A percentile compares a stretch with the other conserved stretches of the same genome.
Conservation (phyloP, 2,888 invertebrate species). For the Gasteruption jaculator region DNA sequence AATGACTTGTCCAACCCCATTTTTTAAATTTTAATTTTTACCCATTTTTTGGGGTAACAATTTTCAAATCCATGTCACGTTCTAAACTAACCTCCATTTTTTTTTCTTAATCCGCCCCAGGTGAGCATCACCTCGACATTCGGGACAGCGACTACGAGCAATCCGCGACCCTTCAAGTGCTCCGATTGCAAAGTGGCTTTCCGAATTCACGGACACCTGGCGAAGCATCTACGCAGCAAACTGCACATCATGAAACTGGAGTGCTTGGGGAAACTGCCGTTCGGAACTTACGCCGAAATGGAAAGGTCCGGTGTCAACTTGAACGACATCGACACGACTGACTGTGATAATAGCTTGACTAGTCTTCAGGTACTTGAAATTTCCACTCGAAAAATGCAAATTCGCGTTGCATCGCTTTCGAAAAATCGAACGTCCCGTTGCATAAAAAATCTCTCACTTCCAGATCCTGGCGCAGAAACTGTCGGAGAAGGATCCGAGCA, state of each 20-base stretch:
- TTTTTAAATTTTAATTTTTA: too few relatives aligned
- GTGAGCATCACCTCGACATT: constrained; percentile 79
- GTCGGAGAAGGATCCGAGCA: constrained; percentile 76
- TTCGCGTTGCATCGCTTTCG: neutral
- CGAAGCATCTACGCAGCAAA: constrained; percentile 94
- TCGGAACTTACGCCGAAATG: constrained; percentile 91
- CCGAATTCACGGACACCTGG: constrained; percentile 92
- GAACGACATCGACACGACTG: constrained; percentile 93
- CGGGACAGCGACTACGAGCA: constrained; percentile 77
- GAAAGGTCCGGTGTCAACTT: constrained; percentile 85
- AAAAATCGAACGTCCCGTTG: neutral
- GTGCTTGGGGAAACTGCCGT: constrained; percentile 86
- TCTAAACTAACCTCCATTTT: constrained; percentile 8
- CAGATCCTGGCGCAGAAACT: constrained; percentile 76
- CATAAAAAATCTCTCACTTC: neutral
- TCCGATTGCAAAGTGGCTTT: constrained; percentile 95
- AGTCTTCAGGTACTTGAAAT: constrained; percentile 79
- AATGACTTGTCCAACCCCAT: too few relatives aligned
- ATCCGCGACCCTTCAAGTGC: constrained; percentile 95
- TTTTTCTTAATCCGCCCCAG: too few relatives aligned
- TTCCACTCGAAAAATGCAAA: neutral
- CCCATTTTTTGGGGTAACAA: too few relatives aligned
- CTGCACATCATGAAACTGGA: constrained; percentile 94
- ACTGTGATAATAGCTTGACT: constrained; percentile 90
- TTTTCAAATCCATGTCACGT: constrained; percentile 6